A percentile compares a stretch with the other conserved stretches of the same genome.
Evolutionary conservation across 2,888 invertebrate species (phyloP).

Genomic region (Drosophila subsilvestris): DNA sequence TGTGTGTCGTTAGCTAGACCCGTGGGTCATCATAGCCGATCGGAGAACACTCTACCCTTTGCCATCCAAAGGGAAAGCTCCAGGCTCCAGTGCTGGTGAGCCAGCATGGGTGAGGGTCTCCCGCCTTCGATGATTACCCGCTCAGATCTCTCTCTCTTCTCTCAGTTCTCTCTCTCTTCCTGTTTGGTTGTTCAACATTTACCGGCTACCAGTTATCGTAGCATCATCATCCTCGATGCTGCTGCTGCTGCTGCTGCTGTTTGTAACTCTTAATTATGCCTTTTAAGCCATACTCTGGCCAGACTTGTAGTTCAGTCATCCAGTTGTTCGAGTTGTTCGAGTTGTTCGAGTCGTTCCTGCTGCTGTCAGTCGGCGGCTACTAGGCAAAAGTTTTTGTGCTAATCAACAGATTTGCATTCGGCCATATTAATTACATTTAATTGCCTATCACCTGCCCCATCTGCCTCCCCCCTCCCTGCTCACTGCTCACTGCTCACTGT

Average conservation of each 20-base stretch:
- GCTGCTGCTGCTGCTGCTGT: not conserved
- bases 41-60: not conserved
- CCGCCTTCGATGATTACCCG: too few species aligned
- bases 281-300: not conserved
- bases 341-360: not conserved
- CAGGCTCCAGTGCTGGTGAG: too few species aligned
- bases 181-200: too few species aligned
- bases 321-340: not conserved
- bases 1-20: slow-evolving; percentile 29
- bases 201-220: not conserved
- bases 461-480: not conserved
- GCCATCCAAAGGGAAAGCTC: too few species aligned
- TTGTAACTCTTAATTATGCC: not conserved
- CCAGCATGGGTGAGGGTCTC: too few species aligned
- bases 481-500: not conserved
- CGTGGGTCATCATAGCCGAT: too few species aligned
- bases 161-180: too few species aligned
- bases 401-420: not conserved
- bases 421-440: slow-evolving; percentile 23
- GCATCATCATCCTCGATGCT: not conserved
- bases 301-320: not conserved
- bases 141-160: too few species aligned
- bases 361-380: not conserved
- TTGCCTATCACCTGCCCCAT: too few species aligned
- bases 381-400: not conserved